phyloP scores from a whole-genome alignment of 1,140 invertebrate genomes.

The Nasonia longicornis region DNA sequence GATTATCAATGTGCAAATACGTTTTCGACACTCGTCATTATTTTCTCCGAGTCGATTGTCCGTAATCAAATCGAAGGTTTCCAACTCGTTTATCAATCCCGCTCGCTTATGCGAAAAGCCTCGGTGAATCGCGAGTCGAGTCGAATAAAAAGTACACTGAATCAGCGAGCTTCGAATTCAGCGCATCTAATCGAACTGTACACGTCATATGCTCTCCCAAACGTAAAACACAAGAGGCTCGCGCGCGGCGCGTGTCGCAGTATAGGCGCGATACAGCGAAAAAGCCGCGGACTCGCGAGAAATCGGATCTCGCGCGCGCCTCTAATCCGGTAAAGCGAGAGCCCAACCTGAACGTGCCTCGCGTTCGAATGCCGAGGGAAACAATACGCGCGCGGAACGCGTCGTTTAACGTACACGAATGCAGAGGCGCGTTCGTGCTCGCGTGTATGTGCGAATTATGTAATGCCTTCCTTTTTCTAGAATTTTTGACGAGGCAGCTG shows the following conservation, averaged over 20 bases:
- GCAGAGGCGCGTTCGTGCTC: neutral
- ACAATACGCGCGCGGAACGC: neutral
- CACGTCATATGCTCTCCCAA: neutral
- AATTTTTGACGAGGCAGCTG: neutral
- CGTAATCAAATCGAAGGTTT: too few species aligned
- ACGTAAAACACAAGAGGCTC: neutral
- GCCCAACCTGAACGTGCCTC: neutral
- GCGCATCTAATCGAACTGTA: too few species aligned
- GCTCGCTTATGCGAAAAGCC: too few species aligned
- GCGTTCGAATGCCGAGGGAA: neutral
- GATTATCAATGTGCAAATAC: too few species aligned
- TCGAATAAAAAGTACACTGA: too few species aligned
- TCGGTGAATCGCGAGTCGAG: too few species aligned
- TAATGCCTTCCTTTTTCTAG: neutral
- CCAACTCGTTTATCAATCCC: too few species aligned
- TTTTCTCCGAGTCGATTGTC: too few species aligned
- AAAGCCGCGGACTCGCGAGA: neutral
- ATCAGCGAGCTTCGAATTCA: too few species aligned
- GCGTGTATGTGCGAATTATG: neutral
- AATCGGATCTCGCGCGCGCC: neutral
- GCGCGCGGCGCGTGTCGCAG: neutral
- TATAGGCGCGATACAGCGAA: neutral
- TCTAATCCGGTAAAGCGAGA: constrained; percentile 1
- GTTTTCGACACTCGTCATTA: too few species aligned
- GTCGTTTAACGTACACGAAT: neutral